Conservation (phyloP, 2,888 invertebrate species). For the Latrodectus elegans region DNA sequence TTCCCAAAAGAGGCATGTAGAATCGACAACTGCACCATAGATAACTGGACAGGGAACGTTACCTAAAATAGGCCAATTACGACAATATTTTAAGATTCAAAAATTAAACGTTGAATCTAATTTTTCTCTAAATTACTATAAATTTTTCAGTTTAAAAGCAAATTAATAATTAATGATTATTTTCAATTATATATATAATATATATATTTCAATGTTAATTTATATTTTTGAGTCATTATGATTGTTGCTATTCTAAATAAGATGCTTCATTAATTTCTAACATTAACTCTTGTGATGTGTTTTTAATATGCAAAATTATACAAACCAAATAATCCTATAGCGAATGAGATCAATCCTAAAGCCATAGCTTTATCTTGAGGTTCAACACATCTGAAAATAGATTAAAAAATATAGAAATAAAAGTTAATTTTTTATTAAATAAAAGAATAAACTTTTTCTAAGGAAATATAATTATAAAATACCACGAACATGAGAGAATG, state of each 20-base stretch:
- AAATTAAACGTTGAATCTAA: no score
- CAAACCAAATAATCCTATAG: constrained; percentile 89
- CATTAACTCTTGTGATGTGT: not conserved
- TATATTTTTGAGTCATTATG: no score
- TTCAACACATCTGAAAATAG: constrained; percentile 84
- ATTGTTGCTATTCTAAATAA: no score
- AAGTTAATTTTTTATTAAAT: not conserved
- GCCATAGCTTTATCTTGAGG: constrained; percentile 96
- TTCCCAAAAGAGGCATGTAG: constrained; percentile 91
- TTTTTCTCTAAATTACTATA: no score
- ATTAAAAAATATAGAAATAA: not conserved
- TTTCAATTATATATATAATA: no score
- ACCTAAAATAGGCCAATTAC: constrained; percentile 75
- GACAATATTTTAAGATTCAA: no score
- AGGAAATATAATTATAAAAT: no score
- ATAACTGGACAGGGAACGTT: constrained; percentile 95
- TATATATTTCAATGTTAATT: no score
- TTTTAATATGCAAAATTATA: constrained; percentile 43
- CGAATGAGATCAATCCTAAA: constrained; percentile 93
- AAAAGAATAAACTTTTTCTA: not conserved
- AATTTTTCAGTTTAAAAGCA: no score
- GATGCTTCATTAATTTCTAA: not conserved
- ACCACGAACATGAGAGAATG: no score
- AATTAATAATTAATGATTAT: no score
- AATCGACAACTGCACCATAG: constrained; percentile 93